Percentiles rank a stretch among this genome's conserved stretches.
phyloP scores from a whole-genome alignment of 2,888 invertebrate genomes.

The Plagodis pulveraria region DNA sequence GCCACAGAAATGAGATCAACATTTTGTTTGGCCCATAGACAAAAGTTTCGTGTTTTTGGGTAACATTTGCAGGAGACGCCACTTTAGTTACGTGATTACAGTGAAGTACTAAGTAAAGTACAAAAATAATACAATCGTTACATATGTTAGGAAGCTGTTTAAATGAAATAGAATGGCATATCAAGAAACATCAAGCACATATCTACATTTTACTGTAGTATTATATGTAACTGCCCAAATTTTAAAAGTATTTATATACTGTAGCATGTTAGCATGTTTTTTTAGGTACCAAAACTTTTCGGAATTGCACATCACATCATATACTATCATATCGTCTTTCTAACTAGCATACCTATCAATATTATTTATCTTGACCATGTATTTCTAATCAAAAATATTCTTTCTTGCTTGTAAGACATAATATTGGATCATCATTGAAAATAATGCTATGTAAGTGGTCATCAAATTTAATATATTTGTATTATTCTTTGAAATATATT shows the following conservation, averaged over 20 bases:
- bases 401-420: constrained; percentile 60
- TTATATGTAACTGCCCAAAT: not conserved
- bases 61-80: no score
- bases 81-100: no score
- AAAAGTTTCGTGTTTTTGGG: no score
- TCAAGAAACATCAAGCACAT: constrained; percentile 28
- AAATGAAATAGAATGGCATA: constrained; percentile 21
- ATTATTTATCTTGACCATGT: constrained; percentile 17
- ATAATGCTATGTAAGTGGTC: constrained; percentile 70
- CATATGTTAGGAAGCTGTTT: no score
- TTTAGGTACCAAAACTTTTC: not conserved
- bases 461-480: constrained; percentile 81
- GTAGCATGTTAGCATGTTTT: not conserved
- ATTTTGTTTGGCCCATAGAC: no score
- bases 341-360: constrained; percentile 20
- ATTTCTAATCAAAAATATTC: constrained; percentile 48
- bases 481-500: constrained; percentile 84
- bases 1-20: no score
- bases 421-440: constrained; percentile 60
- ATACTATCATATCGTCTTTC: constrained; percentile 14
- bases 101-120: no score
- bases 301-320: constrained; percentile 36
- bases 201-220: constrained; percentile 16
- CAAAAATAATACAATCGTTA: no score
- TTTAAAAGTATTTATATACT: not conserved